Evolutionary conservation across 92 coral and sea anemone genomes (phyloP).

Genomic region (Plumapathes pennacea): DNA sequence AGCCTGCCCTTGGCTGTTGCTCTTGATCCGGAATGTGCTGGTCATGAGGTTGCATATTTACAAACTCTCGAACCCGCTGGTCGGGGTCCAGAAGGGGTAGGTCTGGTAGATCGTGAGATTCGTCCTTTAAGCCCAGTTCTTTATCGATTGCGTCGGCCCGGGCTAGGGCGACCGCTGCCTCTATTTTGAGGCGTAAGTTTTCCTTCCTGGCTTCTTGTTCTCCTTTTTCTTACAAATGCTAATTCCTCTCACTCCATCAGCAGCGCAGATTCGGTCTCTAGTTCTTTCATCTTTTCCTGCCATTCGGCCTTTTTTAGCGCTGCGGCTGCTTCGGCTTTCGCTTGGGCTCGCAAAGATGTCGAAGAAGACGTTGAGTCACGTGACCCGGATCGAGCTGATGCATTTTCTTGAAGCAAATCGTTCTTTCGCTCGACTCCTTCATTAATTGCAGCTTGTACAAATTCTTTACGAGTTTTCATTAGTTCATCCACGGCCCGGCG

Average conservation of each 20-base stretch:
- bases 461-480: slow-evolving; percentile 14
- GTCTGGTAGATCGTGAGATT: no score
- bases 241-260: slow-evolving; percentile 1
- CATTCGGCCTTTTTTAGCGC: slow-evolving; percentile 14
- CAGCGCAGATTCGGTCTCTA: slow-evolving; percentile 8
- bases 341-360: slow-evolving; percentile 15
- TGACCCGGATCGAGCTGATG: slow-evolving; percentile 15
- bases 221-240: no score
- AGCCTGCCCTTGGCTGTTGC: no score
- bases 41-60: no score
- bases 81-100: no score
- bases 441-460: slow-evolving; percentile 2
- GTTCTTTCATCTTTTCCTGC: slow-evolving; percentile 4
- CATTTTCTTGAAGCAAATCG: slow-evolving; percentile 4
- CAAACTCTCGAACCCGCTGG: no score
- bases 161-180: no score
- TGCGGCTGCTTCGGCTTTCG: slow-evolving; percentile 19
- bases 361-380: slow-evolving; percentile 21
- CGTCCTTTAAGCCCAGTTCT: no score
- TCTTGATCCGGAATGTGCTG: no score
- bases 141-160: no score
- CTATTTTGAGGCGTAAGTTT: no score
- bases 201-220: no score
- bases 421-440: slow-evolving; percentile 17
- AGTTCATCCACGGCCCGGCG: background rate